Conservation (phyloP, 1,140 invertebrate genomes). For the Drosophila novamexicana region DNA sequence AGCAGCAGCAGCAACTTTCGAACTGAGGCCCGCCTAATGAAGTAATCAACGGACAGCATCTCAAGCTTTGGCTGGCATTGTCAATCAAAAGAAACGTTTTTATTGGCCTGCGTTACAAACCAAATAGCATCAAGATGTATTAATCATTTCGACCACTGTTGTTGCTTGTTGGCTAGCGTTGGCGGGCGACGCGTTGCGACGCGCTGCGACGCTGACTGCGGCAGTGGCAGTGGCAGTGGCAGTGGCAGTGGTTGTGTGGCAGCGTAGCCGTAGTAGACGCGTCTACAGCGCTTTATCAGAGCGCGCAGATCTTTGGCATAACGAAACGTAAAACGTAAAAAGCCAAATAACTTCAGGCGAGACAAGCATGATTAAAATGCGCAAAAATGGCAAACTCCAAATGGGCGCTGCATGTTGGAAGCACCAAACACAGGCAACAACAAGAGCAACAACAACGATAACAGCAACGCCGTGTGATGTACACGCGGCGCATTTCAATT, state of each 20-base stretch:
- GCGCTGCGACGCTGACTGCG: background rate
- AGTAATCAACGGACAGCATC: slow-evolving; percentile 76
- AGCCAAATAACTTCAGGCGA: slow-evolving; percentile 75
- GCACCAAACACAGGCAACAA: slow-evolving; percentile 38
- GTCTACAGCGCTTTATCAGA: slow-evolving; percentile 68
- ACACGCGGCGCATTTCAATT: slow-evolving; percentile 81
- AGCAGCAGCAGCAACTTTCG: slow-evolving; percentile 43
- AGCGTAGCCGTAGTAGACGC: slow-evolving; percentile 33
- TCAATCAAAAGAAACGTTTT: slow-evolving; percentile 79
- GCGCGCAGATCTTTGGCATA: slow-evolving; percentile 68
- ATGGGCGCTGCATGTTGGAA: slow-evolving; percentile 73
- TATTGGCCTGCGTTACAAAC: slow-evolving; percentile 76
- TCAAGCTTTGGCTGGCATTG: slow-evolving; percentile 63
- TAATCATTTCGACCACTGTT: slow-evolving; percentile 73
- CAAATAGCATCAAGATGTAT: slow-evolving; percentile 82
- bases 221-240: slow-evolving; percentile 18
- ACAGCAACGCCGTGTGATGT: slow-evolving; percentile 69
- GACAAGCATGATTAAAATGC: slow-evolving; percentile 79
- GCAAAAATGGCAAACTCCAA: slow-evolving; percentile 80
- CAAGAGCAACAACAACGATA: slow-evolving; percentile 21
- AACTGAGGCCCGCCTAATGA: slow-evolving; percentile 62
- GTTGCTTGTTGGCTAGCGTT: slow-evolving; percentile 40
- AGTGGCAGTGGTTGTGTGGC: slow-evolving; percentile 3
- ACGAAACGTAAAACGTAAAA: slow-evolving; percentile 58
- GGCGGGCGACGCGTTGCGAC: slow-evolving; percentile 32